These are phyloP conservation scores for Nettapus auritus DNA, from an alignment of 2,113 vertebrate genomes.

Conservation along the genomic window DNA sequence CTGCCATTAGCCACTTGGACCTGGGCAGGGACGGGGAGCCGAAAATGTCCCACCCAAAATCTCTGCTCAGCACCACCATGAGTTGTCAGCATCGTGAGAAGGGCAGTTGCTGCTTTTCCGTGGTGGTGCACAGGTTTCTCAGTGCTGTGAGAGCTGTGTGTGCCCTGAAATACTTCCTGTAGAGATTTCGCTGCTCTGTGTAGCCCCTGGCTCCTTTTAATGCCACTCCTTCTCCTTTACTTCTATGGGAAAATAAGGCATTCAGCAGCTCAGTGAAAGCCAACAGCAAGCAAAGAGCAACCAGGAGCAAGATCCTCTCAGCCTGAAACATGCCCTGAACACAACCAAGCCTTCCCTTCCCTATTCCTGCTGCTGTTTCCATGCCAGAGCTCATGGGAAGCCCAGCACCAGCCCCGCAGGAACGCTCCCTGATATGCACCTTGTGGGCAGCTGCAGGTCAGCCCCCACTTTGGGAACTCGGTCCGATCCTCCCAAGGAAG, in stretches of 20 bases:
- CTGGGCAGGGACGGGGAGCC: neutral
- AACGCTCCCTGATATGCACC: neutral
- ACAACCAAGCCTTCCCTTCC: no score
- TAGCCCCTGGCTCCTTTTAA: neutral
- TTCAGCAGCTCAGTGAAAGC: neutral
- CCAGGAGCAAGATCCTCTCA: neutral
- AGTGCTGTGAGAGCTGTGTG: fast-evolving
- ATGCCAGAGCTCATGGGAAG: neutral
- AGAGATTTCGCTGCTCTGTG: neutral
- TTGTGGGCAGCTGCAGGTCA: neutral
- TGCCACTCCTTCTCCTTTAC: neutral
- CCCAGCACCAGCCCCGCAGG: neutral
- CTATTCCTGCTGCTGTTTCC: neutral
- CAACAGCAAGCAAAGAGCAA: neutral
- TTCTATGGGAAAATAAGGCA: fast-evolving
- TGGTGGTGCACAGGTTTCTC: neutral
- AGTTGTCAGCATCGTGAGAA: no score
- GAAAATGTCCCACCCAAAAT: neutral
- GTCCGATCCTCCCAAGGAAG: neutral
- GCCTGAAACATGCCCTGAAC: neutral
- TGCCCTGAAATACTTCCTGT: neutral
- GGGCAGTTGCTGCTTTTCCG: neutral
- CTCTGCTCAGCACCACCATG: neutral
- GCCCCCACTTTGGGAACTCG: neutral
- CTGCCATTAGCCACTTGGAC: neutral